A percentile compares a stretch with the other conserved stretches of the same genome.
Evolutionary conservation across 2,888 invertebrate species (phyloP).

Genomic region (Drepanosiphum platanoidis): DNA sequence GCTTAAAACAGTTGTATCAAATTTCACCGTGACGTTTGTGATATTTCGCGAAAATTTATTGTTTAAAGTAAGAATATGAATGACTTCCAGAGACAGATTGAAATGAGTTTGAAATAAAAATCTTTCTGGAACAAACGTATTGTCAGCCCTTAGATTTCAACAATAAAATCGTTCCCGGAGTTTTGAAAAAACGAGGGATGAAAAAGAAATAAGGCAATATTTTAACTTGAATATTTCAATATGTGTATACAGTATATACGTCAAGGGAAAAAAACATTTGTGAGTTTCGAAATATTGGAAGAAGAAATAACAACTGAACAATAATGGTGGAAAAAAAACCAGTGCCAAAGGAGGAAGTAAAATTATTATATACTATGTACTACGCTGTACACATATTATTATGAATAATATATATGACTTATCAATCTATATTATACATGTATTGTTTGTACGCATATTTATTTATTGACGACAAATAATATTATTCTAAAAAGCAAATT

Average conservation of each 20-base stretch:
- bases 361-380: too few relatives aligned
- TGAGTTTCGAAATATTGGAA: not conserved
- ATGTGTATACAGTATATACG: not conserved
- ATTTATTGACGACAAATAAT: too few relatives aligned
- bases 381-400: too few relatives aligned
- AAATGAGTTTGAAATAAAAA: slow-evolving; percentile 30
- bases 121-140: slow-evolving; percentile 13
- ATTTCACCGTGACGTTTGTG: not conserved
- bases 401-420: too few relatives aligned
- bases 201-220: slow-evolving; percentile 24
- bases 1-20: not conserved
- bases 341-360: too few relatives aligned
- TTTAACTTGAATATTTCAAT: slow-evolving; percentile 19
- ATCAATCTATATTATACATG: too few relatives aligned
- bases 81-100: not conserved
- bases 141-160: slow-evolving; percentile 11
- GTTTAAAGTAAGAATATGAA: not conserved
- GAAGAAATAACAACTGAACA: not conserved
- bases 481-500: too few relatives aligned
- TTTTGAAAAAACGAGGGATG: slow-evolving; percentile 17
- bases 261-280: slow-evolving; percentile 16
- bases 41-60: not conserved
- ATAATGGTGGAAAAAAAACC: not conserved
- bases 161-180: not conserved
- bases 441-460: too few relatives aligned